These are phyloP conservation scores for Saguinus midas DNA, from an alignment of 2,113 vertebrate genomes.

Conservation along the genomic window DNA sequence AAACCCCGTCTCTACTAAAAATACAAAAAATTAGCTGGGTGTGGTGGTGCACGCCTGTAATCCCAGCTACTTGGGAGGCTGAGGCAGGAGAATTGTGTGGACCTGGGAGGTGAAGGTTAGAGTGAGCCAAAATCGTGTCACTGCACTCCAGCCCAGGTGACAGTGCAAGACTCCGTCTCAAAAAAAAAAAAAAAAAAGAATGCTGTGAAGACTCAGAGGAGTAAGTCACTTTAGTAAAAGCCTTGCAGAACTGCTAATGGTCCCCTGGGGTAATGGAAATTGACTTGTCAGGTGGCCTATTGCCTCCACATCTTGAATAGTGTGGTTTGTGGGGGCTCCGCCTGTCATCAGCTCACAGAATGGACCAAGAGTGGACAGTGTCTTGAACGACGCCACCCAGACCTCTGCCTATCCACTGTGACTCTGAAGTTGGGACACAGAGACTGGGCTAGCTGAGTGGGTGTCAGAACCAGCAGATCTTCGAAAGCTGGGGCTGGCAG, in stretches of 20 bases:
- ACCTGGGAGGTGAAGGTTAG: too few relatives aligned
- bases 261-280: fast-evolving
- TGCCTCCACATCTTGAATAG: not conserved
- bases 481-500: not conserved
- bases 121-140: too few relatives aligned
- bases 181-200: too few relatives aligned
- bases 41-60: too few relatives aligned
- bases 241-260: not conserved
- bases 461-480: not conserved
- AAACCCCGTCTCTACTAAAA: too few relatives aligned
- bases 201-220: fast-evolving
- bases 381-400: not conserved
- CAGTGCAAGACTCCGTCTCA: too few relatives aligned
- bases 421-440: not conserved
- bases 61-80: too few relatives aligned
- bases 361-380: not conserved
- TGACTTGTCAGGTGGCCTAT: not conserved
- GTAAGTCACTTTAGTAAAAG: not conserved
- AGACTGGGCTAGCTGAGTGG: too few relatives aligned
- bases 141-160: too few relatives aligned
- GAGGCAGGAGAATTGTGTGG: too few relatives aligned
- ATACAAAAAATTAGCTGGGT: too few relatives aligned
- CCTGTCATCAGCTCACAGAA: not conserved
- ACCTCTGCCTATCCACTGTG: not conserved
- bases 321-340: not conserved